These are phyloP conservation scores for Podocnemis expansa DNA, from an alignment of 2,113 vertebrate genomes.

Conservation along the genomic window DNA sequence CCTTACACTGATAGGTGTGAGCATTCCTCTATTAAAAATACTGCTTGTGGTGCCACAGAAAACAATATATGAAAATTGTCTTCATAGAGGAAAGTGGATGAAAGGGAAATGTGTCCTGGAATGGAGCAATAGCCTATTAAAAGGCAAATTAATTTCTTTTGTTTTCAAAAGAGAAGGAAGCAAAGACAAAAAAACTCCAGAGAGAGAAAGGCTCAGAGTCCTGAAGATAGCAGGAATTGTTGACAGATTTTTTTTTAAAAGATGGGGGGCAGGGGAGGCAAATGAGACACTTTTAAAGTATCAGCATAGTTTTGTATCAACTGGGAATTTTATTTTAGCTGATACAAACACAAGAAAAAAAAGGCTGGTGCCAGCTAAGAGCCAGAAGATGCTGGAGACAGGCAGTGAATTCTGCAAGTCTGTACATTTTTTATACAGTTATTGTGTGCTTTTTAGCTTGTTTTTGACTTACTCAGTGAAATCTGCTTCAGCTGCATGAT, in stretches of 20 bases:
- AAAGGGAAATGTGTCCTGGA: background rate
- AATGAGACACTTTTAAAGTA: background rate
- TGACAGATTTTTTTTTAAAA: background rate
- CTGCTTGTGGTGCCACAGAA: background rate
- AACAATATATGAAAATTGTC: background rate
- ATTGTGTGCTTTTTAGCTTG: background rate
- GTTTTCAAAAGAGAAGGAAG: background rate
- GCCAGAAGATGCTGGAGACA: background rate
- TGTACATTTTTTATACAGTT: background rate
- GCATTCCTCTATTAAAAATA: background rate
- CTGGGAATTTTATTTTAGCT: constrained; percentile 11
- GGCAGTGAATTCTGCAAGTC: background rate
- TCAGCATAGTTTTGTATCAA: background rate
- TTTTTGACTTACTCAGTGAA: background rate
- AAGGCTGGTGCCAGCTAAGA: background rate
- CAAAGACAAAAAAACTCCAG: background rate
- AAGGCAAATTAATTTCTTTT: background rate
- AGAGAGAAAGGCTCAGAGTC: background rate
- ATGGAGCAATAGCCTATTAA: background rate
- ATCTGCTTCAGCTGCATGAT: background rate
- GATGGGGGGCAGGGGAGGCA: background rate
- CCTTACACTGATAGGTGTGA: background rate
- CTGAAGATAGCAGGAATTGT: background rate
- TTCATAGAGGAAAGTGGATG: background rate
- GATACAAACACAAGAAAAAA: background rate